These are phyloP conservation scores for Diarsia rubi DNA, from an alignment of 2,888 invertebrate genomes.

Conservation along the genomic window DNA sequence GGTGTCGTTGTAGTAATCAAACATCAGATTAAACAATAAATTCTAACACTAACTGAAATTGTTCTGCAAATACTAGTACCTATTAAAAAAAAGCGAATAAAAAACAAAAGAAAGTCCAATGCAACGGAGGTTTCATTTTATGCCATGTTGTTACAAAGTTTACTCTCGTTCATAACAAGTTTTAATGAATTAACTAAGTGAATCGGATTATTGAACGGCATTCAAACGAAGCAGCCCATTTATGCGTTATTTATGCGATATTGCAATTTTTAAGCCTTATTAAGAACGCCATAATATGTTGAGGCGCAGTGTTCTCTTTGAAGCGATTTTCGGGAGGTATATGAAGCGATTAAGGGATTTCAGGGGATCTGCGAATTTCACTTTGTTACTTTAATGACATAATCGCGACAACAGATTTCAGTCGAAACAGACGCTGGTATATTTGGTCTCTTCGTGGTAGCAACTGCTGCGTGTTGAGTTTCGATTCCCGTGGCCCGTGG, in stretches of 20 bases:
- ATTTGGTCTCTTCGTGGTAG: background rate
- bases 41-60: background rate
- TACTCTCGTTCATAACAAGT: background rate
- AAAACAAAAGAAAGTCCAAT: background rate
- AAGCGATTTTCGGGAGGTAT: conserved; percentile 42
- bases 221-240: conserved; percentile 30
- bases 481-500: background rate
- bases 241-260: conserved; percentile 38
- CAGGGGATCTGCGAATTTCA: conserved; percentile 23
- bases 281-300: conserved; percentile 42
- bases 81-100: background rate
- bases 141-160: background rate
- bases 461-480: background rate
- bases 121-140: background rate
- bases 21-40: background rate
- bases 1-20: too few species aligned
- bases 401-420: conserved; percentile 6
- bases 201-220: conserved; percentile 38
- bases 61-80: background rate
- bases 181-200: conserved; percentile 29
- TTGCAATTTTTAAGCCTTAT: conserved; percentile 56
- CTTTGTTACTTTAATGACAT: conserved; percentile 27
- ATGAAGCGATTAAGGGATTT: conserved; percentile 53
- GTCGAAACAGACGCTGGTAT: background rate
- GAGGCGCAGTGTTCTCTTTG: conserved; percentile 28